These are phyloP conservation scores for Sitodiplosis mosellana DNA, from an alignment of 1,140 invertebrate species.

Conservation along the genomic window DNA sequence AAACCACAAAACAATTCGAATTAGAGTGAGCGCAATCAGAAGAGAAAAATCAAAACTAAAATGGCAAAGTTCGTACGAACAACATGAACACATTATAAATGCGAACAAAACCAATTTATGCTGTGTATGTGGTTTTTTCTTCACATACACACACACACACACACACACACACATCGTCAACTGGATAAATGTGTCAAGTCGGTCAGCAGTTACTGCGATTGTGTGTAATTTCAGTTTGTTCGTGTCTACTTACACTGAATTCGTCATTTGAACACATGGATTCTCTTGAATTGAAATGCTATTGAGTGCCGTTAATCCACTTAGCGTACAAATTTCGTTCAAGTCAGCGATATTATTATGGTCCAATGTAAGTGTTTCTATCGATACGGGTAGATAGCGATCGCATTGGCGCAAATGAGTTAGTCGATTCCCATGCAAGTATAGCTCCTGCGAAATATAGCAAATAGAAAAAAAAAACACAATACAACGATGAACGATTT, in stretches of 20 bases:
- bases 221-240: not conserved
- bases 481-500: not conserved
- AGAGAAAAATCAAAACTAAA: too few relatives aligned
- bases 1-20: not conserved
- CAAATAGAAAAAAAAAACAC: too few relatives aligned
- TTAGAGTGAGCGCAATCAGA: too few relatives aligned
- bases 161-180: too few relatives aligned
- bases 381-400: constrained; percentile 53
- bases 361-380: constrained; percentile 60
- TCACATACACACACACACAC: too few relatives aligned
- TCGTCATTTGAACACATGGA: too few relatives aligned
- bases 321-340: constrained; percentile 69
- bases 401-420: constrained; percentile 62
- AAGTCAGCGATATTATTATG: constrained; percentile 72
- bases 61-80: too few relatives aligned
- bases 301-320: constrained; percentile 50
- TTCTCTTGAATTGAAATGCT: constrained; percentile 73
- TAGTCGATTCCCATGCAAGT: constrained; percentile 72
- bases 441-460: constrained; percentile 47
- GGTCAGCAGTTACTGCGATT: not conserved
- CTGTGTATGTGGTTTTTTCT: too few relatives aligned
- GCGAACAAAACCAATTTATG: too few relatives aligned
- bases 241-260: constrained; percentile 13
- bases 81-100: not conserved
- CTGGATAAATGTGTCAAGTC: not conserved